Evolutionary conservation across 2,888 invertebrate genomes (phyloP).

Genomic region (Agapostemon virescens): DNA sequence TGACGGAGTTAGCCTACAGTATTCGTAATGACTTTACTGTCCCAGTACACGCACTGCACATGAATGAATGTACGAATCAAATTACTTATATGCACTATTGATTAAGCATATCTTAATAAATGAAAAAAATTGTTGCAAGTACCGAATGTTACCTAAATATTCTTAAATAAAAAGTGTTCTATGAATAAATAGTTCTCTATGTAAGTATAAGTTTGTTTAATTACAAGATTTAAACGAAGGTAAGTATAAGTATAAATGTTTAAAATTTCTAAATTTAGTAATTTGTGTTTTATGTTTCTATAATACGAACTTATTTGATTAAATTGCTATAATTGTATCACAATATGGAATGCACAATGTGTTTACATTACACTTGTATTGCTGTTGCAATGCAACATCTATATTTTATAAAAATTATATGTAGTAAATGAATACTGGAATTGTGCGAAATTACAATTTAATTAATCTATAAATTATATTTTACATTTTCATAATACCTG

Average conservation of each 20-base stretch:
- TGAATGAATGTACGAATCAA: neutral
- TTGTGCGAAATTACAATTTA: neutral
- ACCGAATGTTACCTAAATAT: neutral
- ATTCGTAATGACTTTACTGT: neutral
- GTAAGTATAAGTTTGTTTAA: conserved; percentile 17
- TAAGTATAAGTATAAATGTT: conserved; percentile 37
- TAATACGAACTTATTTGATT: neutral
- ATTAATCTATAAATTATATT: neutral
- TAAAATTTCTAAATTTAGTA: neutral
- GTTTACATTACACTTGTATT: neutral
- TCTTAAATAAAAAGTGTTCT: conserved; percentile 8
- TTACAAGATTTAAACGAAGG: conserved; percentile 23
- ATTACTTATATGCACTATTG: conserved; percentile 19
- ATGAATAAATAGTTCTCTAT: neutral
- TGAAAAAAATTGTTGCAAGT: neutral
- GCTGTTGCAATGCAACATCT: neutral
- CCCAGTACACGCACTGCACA: neutral
- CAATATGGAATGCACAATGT: neutral
- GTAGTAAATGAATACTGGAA: neutral
- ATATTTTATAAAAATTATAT: neutral
- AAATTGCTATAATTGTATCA: neutral
- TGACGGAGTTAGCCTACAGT: neutral
- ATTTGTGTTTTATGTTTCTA: neutral
- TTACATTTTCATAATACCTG: neutral
- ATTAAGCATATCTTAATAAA: conserved; percentile 49